Base-by-base conservation (phyloP, 2,888 invertebrate genomes). In the Rhamphomyia laevipes region DNA sequence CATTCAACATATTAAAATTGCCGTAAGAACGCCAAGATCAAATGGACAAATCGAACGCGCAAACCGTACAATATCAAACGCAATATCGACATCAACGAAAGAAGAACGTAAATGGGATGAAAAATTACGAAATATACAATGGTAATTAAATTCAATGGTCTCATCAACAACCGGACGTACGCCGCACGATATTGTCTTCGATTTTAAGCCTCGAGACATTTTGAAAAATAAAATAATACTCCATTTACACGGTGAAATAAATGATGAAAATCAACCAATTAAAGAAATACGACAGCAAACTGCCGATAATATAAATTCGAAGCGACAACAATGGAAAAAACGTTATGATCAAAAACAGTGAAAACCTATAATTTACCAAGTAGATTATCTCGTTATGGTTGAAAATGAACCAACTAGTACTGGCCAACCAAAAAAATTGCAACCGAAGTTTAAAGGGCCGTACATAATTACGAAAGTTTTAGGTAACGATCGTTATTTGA, bases 1-100 rank as follows among this genome's bases (percentile, higher is more conserved):
- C 2, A 59, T 61, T 7, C 50, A 55, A 35, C 59, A 61, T 46
- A 47, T 58, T 2, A 56, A 57, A 51, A 56, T 49, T 21, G 56
- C 54, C 6, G 55, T 59, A 13, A 53, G 56, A 4, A 57, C 57
- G 1, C 60, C 57, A 1, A 45, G 58, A 43, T 51, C 52, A 1
- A 57, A 55, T 37, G 55, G 55, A 2, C 54, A 57, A 43, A 51
- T 52, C 9, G 55, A 57, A 37, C 49, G 53, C 3, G 49, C 42
- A 10, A 56, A 55, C 33, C 49, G 51, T 41, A 47, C 21, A 0
- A 57, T 35, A 31, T 31, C 31, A 3, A 13, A 31, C 7, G 13
- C 31, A 10, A 31, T 31, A 4, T 3, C 21, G 3, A 56, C 57
- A 6, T 48, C 50, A 3, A 53, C 56, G 2, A 31, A 52, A 6